A percentile compares a stretch with the other conserved stretches of the same genome.
Conservation (phyloP, 2,888 invertebrate genomes). For the Bimastos eiseni region DNA sequence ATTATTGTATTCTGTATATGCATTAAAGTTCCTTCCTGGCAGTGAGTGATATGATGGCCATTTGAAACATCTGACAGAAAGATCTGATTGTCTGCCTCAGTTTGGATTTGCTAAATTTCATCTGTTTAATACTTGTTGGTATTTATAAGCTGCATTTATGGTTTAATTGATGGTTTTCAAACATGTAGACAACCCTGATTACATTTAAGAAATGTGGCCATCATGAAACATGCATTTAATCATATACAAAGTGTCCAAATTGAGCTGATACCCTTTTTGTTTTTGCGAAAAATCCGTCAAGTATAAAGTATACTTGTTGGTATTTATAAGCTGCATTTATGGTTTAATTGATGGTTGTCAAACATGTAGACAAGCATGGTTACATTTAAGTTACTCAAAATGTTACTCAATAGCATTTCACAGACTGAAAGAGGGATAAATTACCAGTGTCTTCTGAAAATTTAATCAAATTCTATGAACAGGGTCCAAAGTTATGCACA, state of each 20-base stretch:
- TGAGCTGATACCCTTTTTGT: too few species aligned
- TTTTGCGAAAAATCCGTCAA: too few species aligned
- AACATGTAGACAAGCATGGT: neutral
- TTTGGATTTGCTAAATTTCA: neutral
- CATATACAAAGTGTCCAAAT: neutral
- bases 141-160: neutral
- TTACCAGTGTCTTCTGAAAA: too few species aligned
- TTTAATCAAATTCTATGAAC: too few species aligned
- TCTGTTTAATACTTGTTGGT: neutral
- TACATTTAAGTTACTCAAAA: neutral
- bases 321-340: neutral
- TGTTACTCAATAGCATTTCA: too few species aligned
- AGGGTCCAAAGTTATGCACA: too few species aligned
- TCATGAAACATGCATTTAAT: neutral
- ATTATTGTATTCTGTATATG: neutral
- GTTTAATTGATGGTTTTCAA: neutral
- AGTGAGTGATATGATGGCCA: neutral
- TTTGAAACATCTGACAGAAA: neutral
- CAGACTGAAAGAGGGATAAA: too few species aligned
- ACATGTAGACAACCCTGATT: neutral
- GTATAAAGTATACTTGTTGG: neutral
- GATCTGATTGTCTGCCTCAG: neutral
- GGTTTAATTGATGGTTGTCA: neutral
- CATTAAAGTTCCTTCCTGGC: neutral
- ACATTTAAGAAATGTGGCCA: neutral